Base-by-base conservation (phyloP, 2,888 invertebrate species). In the Anagyrus pseudococci region DNA sequence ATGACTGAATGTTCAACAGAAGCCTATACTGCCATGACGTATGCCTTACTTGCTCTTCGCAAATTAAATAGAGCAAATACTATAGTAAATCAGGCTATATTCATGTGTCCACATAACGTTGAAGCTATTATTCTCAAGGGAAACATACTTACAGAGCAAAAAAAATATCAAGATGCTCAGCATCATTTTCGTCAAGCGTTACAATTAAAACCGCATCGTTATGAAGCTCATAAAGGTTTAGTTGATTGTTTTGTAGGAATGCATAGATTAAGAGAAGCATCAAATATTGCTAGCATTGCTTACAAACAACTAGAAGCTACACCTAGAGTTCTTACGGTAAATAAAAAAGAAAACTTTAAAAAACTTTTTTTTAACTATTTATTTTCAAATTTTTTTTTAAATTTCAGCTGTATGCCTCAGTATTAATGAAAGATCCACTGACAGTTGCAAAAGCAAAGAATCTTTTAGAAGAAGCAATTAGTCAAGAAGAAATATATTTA, bases 11-110 rank as follows among this genome's bases (percentile, higher is more conserved):
- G 83, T 56, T 83, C 84, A 2, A 84, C 89, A 3, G 90, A 91
- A 73, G 87, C 90, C 60, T 93, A 92, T 88, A 86, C 92, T 56
- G 89, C 90, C 0, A 84, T 91, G 77, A 92, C 91, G 1, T 91
- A 91, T 79, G 86, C 86, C 54, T 85, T 89, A 69, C 87, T 87
- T 72, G 83, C 86, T 0, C 82, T 83, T 29, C 86, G 87, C 66
- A 89, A 89, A 71, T 85, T 85, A 62, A 87, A 87, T 20, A 87
- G 89, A 72, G 90, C 91, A 1, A 84, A 88, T 2, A 89, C 88
- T 73, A 90, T 92, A 76, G 89, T 88, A 1, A 88, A 90, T 62
- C 91, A 92, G 82, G 90, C 92, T 0, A 85, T 87, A 65, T 82
- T 83, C 15, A 73, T 89, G 40, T 86, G 88, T 77, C 85, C 86